phyloP scores from a whole-genome alignment of 1,140 invertebrate genomes.

The Solenopsis fugax region DNA sequence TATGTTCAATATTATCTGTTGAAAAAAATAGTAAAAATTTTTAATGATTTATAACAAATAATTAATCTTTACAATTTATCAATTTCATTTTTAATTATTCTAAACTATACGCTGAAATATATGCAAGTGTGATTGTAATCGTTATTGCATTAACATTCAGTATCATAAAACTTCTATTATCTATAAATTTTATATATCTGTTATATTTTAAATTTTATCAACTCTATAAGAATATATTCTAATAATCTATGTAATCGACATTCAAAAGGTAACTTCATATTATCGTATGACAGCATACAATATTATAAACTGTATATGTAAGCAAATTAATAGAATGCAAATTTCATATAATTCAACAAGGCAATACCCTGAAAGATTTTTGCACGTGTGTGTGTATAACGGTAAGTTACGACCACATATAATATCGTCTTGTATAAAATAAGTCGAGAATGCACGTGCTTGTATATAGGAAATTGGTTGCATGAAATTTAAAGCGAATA shows the following conservation, averaged over 20 bases:
- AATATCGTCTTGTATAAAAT: slow-evolving; percentile 4
- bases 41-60: background rate
- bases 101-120: background rate
- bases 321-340: background rate
- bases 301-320: background rate
- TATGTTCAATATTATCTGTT: background rate
- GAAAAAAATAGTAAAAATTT: background rate
- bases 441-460: background rate
- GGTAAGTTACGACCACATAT: background rate
- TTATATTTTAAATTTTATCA: background rate
- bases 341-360: background rate
- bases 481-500: background rate
- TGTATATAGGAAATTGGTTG: background rate
- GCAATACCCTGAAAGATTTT: background rate
- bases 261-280: background rate
- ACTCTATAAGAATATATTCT: background rate
- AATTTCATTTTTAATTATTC: background rate
- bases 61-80: background rate
- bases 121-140: background rate
- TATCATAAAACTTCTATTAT: background rate
- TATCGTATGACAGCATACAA: background rate
- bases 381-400: background rate
- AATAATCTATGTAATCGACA: background rate
- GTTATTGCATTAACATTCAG: background rate
- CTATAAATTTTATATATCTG: background rate